Percentiles rank a stretch among this genome's conserved stretches.
Evolutionary conservation across 2,797 vertebrate species (phyloP).

Genomic region (Brachymystax lenok): DNA sequence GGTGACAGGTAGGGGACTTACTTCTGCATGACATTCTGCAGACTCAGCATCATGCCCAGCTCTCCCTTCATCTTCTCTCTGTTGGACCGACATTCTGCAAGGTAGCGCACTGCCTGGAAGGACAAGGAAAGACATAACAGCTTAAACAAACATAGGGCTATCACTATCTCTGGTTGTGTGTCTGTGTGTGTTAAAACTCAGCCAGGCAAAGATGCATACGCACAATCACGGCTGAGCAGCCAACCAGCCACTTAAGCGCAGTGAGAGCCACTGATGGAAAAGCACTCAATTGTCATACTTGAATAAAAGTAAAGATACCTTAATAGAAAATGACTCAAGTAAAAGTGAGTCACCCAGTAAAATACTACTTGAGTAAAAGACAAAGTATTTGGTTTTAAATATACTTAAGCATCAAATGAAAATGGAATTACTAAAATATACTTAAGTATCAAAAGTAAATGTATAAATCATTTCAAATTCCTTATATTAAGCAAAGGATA

Average conservation of each 20-base stretch:
- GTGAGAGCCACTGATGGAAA: background rate
- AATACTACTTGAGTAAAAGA: too few relatives aligned
- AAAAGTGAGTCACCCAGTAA: too few relatives aligned
- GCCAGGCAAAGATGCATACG: background rate
- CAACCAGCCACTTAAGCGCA: background rate
- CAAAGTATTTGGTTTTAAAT: too few relatives aligned
- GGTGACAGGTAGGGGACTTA: conserved; percentile 78
- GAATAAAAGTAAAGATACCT: too few relatives aligned
- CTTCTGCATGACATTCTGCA: conserved; percentile 98
- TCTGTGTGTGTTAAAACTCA: background rate
- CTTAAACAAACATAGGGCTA: background rate
- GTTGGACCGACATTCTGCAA: conserved; percentile 98
- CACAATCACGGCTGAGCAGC: background rate
- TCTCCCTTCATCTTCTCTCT: conserved; percentile 98
- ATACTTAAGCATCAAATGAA: too few relatives aligned
- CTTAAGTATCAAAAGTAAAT: too few relatives aligned
- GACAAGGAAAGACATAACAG: conserved; percentile 35
- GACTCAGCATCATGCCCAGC: conserved; percentile 98
- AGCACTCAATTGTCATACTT: too few relatives aligned
- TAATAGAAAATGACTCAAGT: too few relatives aligned
- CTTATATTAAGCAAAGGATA: too few relatives aligned
- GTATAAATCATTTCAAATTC: too few relatives aligned
- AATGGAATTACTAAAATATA: too few relatives aligned
- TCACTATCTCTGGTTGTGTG: background rate
- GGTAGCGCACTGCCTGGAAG: conserved; percentile 90